Evolutionary conservation across 2,113 vertebrate genomes (phyloP), one percentile per base, ranked within the genome.

Genomic region (Perca schrenkii): DNA sequence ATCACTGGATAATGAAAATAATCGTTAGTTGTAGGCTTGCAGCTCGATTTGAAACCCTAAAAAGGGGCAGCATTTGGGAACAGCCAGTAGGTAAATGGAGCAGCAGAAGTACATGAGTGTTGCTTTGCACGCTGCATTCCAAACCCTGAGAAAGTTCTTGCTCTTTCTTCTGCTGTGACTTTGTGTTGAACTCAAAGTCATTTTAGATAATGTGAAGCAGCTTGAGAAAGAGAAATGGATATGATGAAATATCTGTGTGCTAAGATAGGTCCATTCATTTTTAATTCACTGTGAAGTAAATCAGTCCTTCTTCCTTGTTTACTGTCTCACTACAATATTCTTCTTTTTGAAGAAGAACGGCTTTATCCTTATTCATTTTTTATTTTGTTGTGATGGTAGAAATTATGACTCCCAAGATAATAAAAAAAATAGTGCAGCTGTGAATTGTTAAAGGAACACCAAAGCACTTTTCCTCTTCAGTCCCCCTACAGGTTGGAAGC

Each of bases 71-170:
- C 2, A 0, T 34, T 36, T 0, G 19, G 68, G 47, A 79, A 16
- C 0, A 75, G 34, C 28, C 22, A 16, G 63, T 25, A 3, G 75
- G 47, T 36, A 34, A 76, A 69, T 4, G 58, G 22, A 88, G 64
- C 34, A 31, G 60, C 47, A 60, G 40, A 53, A 10, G 19, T 4
- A 54, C 19, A 69, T 1, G 16, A 65, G 74, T 16, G 17, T 52
- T 53, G 34, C 34, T 34, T 34, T 34, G 34, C 34, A 34, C 5
- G 34, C 34, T 34, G 34, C 34, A 6, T 34, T 34, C 34, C 34
- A 72, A 69, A 80, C 56, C 8, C 49, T 31, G 54, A 34, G 11
- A 46, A 60, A 66, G 10, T 34, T 61, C 11, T 40, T 5, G 4
- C 21, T 46, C 15, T 49, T 10, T 43, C 43, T 54, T 57, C 6